Base-by-base conservation (phyloP, 2,113 vertebrate species). In the Epinephelus lanceolatus region DNA sequence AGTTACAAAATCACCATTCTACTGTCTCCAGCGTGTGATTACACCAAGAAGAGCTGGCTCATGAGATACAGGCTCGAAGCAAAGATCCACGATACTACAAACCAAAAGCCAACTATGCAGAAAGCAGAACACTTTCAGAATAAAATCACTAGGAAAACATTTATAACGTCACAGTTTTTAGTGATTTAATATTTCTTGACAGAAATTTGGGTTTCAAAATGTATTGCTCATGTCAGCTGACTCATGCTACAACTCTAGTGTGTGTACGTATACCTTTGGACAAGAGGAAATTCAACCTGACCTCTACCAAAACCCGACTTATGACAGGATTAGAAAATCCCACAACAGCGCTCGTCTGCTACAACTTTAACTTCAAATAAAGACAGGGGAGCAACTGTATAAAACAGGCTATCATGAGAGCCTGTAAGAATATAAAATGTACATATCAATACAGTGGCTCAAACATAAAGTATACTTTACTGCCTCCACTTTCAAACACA, bases 401-500 rank as follows among this genome's bases (percentile, higher is more conserved):
- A 59, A 71, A 27, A 27, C 8, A 27, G 11, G 33, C 23, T 8
- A 14, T 15, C 25, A 21, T 2, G 18, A 33, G 12, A 33, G 71
- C 21, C 56, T 40, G 33, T 11, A 23, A 18, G 40, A 65, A 14
- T 76, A 15, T 33, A 61, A 69, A 78, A 30, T 33, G 33, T 15
- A 17, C 6, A 69, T 27, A 51, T 15, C 17, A 63, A 71, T 53
- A 17, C 13, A 78, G 37, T 21, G 25, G n/a, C 33, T 33, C 3
- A 23, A 42, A 71, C 21, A n/a, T 21, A 13, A 61, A 66, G 12
- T 23, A 25, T 13, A 40, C 6, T 56, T 19, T 25, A 33, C 7
- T 59, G 23, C 66, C 56, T 57, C 75, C 25, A 66, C 17, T 68
- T 69, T 80, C 69, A 74, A 61, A 74, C 37, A 80, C 8, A 53